phyloP scores from a whole-genome alignment of 2,797 vertebrate genomes.

The Setipinna tenuifilis region DNA sequence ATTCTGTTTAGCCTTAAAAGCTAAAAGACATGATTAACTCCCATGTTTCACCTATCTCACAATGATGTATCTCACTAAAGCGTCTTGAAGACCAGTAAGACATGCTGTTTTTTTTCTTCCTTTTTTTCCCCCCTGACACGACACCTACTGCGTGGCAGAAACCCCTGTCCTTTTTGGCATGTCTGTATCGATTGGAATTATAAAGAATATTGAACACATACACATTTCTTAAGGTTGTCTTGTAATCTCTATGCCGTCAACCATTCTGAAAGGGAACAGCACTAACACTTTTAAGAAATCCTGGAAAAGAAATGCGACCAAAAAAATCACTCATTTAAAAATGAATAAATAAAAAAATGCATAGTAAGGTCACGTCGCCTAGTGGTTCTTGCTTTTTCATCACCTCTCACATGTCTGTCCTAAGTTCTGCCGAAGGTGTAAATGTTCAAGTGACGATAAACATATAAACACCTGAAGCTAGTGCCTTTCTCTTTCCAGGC shows the following conservation, averaged over 20 bases:
- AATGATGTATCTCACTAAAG: background rate
- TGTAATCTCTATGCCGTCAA: slow-evolving; percentile 52
- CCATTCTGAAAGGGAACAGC: slow-evolving; percentile 43
- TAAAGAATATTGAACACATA: background rate
- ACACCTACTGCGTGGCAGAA: background rate
- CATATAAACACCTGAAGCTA: slow-evolving; percentile 65
- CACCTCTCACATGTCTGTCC: slow-evolving; percentile 33
- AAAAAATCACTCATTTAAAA: slow-evolving; percentile 42
- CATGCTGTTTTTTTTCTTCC: background rate
- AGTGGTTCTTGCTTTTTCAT: slow-evolving; percentile 52
- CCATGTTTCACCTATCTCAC: background rate
- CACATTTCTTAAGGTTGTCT: slow-evolving; percentile 49
- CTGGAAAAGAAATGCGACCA: slow-evolving; percentile 48
- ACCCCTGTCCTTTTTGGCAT: slow-evolving; percentile 66
- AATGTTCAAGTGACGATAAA: slow-evolving; percentile 63
- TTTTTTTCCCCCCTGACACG: background rate
- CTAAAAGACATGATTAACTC: background rate
- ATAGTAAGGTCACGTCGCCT: slow-evolving; percentile 24
- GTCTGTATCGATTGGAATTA: slow-evolving; percentile 42
- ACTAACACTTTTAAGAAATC: slow-evolving; percentile 50
- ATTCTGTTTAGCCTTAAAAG: background rate
- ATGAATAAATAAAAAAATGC: no score
- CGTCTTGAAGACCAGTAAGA: background rate
- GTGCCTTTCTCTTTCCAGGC: slow-evolving; percentile 20
- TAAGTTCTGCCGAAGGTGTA: slow-evolving; percentile 54